Base-by-base conservation (phyloP, 2,113 vertebrate genomes). In the Pygoscelis antarcticus region DNA sequence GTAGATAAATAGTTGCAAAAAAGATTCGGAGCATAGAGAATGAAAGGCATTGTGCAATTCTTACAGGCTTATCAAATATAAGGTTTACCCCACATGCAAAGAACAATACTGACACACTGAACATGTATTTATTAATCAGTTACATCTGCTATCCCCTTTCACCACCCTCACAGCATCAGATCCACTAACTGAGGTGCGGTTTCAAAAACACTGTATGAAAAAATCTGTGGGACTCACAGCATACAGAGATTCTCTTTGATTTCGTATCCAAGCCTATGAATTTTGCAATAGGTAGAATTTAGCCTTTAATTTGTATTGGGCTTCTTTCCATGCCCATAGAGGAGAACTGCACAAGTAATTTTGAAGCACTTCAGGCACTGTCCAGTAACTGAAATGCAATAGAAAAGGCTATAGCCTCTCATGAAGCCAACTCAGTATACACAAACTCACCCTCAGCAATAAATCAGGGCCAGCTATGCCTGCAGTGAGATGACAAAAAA, bases 261-360 rank as follows among this genome's bases (percentile, higher is more conserved):
- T 96, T 94, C 17, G 0, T 80, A 77, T 27, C 64, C 42, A 77
- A 93, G 78, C 54, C 29, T 26, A 86, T 70, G 49, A 90, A 94
- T 91, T 95, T 89, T 93, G 74, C 49, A 93, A 74, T 17, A 89
- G 68, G 62, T 80, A 86, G 55, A 90, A 95, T 93, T 93, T 68
- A 93, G 78, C 62, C 93, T 94, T 87, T 88, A 62, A 83, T 64
- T 88, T 95, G 29, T 74, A 74, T 25, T 40, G n/a, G 51, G 68
- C 32, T 7, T 76, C 44, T 40, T 89, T 65, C 90, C 44, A 64
- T 84, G 47, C 40, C 72, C 30, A 54, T 34, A 75, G 29, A 93
- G 27, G 11, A 94, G 64, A 93, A 52, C 44, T 61, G 62, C 47
- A 38, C 16, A 89, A 62, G 26, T 83, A 42, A 71, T 64, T 89